Evolutionary conservation across 2,888 invertebrate species (phyloP).

Genomic region (Laspeyria flexula): DNA sequence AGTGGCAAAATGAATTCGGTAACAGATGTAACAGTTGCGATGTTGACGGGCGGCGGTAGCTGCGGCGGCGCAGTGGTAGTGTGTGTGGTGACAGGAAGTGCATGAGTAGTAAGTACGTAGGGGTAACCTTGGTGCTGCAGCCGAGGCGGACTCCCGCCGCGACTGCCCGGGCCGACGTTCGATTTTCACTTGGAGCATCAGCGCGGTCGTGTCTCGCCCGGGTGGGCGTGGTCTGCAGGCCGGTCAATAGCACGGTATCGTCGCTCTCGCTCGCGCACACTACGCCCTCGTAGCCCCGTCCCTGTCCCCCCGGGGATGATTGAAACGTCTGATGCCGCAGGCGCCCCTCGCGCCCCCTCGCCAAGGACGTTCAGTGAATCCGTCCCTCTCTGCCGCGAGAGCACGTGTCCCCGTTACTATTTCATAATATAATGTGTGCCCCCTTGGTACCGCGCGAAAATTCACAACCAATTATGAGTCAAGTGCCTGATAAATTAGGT

Average conservation of each 20-base stretch:
- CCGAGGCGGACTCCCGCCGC: constrained; percentile 65
- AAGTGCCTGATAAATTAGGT: constrained; percentile 83
- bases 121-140: constrained; percentile 80
- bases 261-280: constrained; percentile 66
- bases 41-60: constrained; percentile 34
- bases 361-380: constrained; percentile 87
- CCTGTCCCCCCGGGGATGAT: constrained; percentile 81
- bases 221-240: constrained; percentile 84
- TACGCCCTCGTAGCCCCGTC: constrained; percentile 54
- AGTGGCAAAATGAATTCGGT: constrained; percentile 35
- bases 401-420: constrained; percentile 85
- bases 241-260: constrained; percentile 84
- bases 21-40: constrained; percentile 37
- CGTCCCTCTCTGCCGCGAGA: constrained; percentile 86
- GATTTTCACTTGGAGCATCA: constrained; percentile 85
- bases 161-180: constrained; percentile 84
- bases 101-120: constrained; percentile 64
- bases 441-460: constrained; percentile 82
- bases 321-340: constrained; percentile 86
- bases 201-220: constrained; percentile 82
- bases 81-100: constrained; percentile 64
- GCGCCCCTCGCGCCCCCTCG: constrained; percentile 84
- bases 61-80: too few species aligned
- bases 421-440: constrained; percentile 85
- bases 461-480: constrained; percentile 84